Evolutionary conservation across 2,113 vertebrate species (phyloP).

Genomic region (Syngnathoides biaculeatus): DNA sequence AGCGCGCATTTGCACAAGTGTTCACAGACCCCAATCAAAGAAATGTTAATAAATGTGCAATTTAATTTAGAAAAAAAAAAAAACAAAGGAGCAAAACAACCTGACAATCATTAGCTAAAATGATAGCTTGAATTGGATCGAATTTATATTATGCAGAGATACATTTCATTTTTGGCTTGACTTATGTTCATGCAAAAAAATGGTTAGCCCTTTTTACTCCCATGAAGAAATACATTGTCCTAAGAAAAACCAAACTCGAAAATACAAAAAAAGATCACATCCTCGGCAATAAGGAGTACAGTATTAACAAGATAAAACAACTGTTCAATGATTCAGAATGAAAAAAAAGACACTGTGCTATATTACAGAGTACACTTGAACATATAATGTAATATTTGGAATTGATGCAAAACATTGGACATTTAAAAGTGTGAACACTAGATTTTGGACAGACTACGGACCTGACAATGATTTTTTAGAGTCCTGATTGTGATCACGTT

Average conservation of each 20-base stretch:
- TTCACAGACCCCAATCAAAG: slow-evolving; percentile 26
- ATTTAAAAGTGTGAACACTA: neutral
- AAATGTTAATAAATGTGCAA: slow-evolving; percentile 26
- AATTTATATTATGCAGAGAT: neutral
- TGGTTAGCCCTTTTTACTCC: slow-evolving; percentile 37
- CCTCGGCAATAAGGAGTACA: slow-evolving; percentile 1
- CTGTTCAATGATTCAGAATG: neutral
- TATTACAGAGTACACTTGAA: neutral
- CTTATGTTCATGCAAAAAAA: slow-evolving; percentile 15
- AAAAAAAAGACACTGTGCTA: slow-evolving; percentile 10
- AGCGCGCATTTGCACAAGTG: neutral
- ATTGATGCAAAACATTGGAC: neutral
- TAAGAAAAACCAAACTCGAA: slow-evolving; percentile 4
- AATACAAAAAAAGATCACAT: slow-evolving; percentile 17
- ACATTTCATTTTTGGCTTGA: slow-evolving; percentile 40
- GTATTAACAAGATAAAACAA: neutral
- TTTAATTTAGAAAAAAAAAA: slow-evolving; percentile 8
- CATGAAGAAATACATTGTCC: slow-evolving; percentile 14
- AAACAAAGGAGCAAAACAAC: neutral
- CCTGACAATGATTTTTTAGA: neutral
- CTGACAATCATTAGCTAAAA: neutral
- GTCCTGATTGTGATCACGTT: too few relatives aligned
- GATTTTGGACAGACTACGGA: neutral
- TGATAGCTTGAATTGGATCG: neutral
- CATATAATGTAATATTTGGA: neutral